Evolutionary conservation across 2,888 invertebrate species (phyloP).

Genomic region (Artemia sp.): DNA sequence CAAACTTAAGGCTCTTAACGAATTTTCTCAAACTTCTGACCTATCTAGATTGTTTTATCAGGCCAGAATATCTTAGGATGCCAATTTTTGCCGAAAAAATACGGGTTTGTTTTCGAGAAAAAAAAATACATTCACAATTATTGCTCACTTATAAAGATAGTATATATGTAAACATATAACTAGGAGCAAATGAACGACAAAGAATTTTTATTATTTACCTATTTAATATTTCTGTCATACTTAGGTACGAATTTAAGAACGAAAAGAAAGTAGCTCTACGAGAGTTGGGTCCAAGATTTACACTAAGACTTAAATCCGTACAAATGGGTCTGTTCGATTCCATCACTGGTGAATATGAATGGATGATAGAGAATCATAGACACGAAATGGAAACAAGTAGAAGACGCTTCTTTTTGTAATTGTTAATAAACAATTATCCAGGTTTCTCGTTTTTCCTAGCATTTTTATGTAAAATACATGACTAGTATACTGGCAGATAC

Average conservation of each 20-base stretch:
- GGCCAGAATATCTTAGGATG: too few species aligned
- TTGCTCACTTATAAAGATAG: too few species aligned
- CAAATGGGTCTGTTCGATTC: constrained; percentile 96
- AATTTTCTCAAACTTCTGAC: too few species aligned
- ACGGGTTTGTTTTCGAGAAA: too few species aligned
- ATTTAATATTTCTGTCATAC: constrained; percentile 26
- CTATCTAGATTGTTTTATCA: too few species aligned
- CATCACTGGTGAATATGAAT: constrained; percentile 89
- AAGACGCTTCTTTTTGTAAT: constrained; percentile 70
- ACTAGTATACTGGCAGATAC: too few species aligned
- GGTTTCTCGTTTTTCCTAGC: too few species aligned
- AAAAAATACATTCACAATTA: too few species aligned
- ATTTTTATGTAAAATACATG: too few species aligned
- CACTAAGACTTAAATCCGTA: constrained; percentile 70
- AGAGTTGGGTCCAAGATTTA: constrained; percentile 95
- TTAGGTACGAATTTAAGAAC: constrained; percentile 66
- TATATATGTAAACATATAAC: constrained; percentile 3
- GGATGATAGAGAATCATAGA: constrained; percentile 74
- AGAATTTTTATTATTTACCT: not conserved
- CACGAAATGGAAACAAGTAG: constrained; percentile 87
- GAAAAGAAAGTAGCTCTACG: constrained; percentile 50
- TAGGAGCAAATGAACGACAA: constrained; percentile 11
- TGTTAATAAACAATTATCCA: constrained; percentile 4
- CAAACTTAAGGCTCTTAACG: too few species aligned
- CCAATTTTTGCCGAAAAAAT: too few species aligned